A percentile compares a stretch with the other conserved stretches of the same genome.
These are phyloP conservation scores for Eulemur albifrons DNA, from an alignment of 2,797 vertebrate genomes.

Conservation along the genomic window DNA sequence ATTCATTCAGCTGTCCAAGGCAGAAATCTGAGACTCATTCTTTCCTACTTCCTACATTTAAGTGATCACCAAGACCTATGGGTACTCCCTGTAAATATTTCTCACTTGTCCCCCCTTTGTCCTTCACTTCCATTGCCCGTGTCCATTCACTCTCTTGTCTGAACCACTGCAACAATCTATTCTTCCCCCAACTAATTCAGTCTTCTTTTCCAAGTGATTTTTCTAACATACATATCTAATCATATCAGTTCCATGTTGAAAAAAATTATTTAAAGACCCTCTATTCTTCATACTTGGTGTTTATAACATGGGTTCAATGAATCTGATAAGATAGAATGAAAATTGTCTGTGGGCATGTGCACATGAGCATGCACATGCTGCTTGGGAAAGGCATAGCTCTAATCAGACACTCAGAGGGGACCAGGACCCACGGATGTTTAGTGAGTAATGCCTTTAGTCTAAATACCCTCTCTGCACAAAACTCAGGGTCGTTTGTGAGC, in stretches of 20 bases:
- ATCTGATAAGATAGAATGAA: not conserved
- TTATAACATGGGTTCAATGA: not conserved
- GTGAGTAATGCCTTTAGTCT: not conserved
- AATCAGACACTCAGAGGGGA: not conserved
- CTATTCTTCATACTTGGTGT: not conserved
- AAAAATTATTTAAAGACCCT: not conserved
- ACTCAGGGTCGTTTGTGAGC: not conserved
- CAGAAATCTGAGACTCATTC: not conserved
- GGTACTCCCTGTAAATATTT: not conserved
- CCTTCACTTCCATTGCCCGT: not conserved
- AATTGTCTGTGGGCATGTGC: not conserved
- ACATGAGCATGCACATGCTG: not conserved
- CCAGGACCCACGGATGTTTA: not conserved
- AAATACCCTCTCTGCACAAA: conserved; percentile 23
- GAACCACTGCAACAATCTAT: not conserved
- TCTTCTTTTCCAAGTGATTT: not conserved
- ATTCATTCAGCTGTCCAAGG: not conserved
- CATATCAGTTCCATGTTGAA: not conserved
- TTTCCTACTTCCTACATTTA: not conserved
- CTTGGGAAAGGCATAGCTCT: not conserved
- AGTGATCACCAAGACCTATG: not conserved
- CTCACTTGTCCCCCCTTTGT: not conserved
- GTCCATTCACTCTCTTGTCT: not conserved
- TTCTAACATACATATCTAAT: not conserved
- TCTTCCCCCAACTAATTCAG: not conserved